phyloP scores from a whole-genome alignment of 2,888 invertebrate genomes.

The Lysandra coridon region DNA sequence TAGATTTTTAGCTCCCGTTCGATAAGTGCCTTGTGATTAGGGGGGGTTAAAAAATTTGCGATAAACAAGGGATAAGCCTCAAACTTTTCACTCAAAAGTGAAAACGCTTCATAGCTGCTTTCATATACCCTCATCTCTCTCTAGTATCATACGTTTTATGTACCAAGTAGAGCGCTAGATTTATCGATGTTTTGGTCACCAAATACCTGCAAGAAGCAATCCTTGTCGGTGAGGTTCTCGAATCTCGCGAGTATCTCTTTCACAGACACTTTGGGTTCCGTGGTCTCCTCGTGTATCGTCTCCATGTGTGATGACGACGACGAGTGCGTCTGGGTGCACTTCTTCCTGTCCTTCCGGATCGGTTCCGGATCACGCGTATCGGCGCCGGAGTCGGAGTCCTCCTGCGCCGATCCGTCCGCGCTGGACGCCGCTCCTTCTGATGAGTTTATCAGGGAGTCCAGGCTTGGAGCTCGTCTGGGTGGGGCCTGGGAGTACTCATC shows the following conservation, averaged over 20 bases:
- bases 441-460: slow-evolving; percentile 85
- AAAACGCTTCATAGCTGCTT: no score
- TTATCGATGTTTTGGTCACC: background rate
- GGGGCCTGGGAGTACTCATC: slow-evolving; percentile 54
- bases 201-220: slow-evolving; percentile 54
- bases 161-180: no score
- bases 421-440: slow-evolving; percentile 83
- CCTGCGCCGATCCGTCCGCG: slow-evolving; percentile 82
- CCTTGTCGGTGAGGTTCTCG: slow-evolving; percentile 83
- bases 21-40: no score
- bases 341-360: slow-evolving; percentile 57
- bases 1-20: no score
- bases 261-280: slow-evolving; percentile 90
- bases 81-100: no score
- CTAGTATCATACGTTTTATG: no score
- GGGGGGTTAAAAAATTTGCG: no score
- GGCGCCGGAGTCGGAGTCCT: slow-evolving; percentile 84
- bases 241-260: slow-evolving; percentile 91
- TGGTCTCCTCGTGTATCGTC: slow-evolving; percentile 88
- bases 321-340: slow-evolving; percentile 73
- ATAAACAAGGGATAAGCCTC: no score
- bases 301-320: slow-evolving; percentile 86
- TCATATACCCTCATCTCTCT: no score
- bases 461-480: slow-evolving; percentile 77
- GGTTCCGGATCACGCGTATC: slow-evolving; percentile 79